Evolutionary conservation across 2,113 vertebrate genomes (phyloP), one percentile per base, ranked within the genome.

Genomic region (Rhabdornis inornatus): DNA sequence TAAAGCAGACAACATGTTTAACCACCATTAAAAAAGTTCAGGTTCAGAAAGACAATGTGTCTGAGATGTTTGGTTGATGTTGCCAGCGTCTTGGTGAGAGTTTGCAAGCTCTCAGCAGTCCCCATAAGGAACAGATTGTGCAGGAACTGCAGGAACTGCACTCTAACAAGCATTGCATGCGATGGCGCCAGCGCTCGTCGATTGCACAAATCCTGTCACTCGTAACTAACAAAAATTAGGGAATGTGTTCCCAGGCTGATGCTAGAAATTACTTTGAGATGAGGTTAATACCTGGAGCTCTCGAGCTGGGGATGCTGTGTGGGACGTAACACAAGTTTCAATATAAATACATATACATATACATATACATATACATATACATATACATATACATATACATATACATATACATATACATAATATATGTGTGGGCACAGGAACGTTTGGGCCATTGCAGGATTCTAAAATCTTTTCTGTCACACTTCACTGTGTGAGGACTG

Each of bases 1-100:
- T 96, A 96, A 97, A 97, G 97, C 97, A 98, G 97, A 97, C 98
- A 98, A 97, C 96, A 95, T 97, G 96, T 97, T 98, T 97, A 98
- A 98, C 97, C 96, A 97, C 96, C 94, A 97, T 97, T 98, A 69
- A 74, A 97, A 97, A 98, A 97, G 96, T 97, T 96, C 97, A 97
- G 96, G 95, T 97, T 98, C 97, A 96, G 90, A 96, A 96, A 98
- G 98, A 97, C 98, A 97, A 97, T 96, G 96, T 98, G 97, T 95
- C 97, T 98, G 96, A 97, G 97, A 97, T 97, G 94, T 95, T 97
- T 97, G 96, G 92, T 88, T 69, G 97, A 97, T 97, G 94, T 94
- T 98, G 96, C 98, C 97, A 98, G 97, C 44, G 3, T 97, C 97
- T 92, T 39, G 92, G 94, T 2, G 42, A 77, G 87, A 90, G 85